Evolutionary conservation across 2,888 invertebrate genomes (phyloP).

Genomic region (Ormia ochracea): DNA sequence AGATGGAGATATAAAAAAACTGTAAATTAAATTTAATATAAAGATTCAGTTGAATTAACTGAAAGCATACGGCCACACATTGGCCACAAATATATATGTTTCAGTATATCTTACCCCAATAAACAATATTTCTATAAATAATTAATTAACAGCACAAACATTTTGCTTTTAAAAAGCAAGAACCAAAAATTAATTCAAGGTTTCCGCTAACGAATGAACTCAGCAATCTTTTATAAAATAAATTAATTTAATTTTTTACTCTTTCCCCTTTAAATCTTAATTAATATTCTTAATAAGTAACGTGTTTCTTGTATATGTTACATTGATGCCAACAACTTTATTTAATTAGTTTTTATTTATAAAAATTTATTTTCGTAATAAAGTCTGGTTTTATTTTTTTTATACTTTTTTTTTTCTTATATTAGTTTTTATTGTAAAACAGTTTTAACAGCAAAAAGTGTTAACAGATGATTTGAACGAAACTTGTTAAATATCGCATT

Average conservation of each 20-base stretch:
- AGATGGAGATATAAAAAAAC: conserved; percentile 13
- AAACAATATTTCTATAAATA: too few species aligned
- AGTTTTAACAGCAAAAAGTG: conserved; percentile 34
- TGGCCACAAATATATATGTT: too few species aligned
- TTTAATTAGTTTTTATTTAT: conserved; percentile 45
- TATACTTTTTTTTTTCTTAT: too few species aligned
- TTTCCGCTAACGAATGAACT: too few species aligned
- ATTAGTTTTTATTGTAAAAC: not conserved
- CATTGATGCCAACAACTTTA: conserved; percentile 44
- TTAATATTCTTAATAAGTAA: conserved; percentile 39
- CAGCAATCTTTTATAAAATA: too few species aligned
- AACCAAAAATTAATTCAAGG: not conserved
- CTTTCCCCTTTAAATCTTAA: conserved; percentile 13
- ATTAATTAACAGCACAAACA: too few species aligned
- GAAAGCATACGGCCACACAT: not conserved
- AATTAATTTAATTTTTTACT: not conserved
- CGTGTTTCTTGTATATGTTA: conserved; percentile 39
- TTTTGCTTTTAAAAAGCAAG: too few species aligned
- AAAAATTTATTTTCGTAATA: not conserved
- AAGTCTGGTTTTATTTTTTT: too few species aligned
- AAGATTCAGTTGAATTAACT: conserved; percentile 15
- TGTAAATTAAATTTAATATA: not conserved
- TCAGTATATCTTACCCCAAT: too few species aligned
- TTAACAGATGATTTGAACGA: conserved; percentile 33
- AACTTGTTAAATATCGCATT: conserved; percentile 34